Conservation (phyloP, 64 coral and sea anemone species). For the Hydrozoanthus tunicans region DNA sequence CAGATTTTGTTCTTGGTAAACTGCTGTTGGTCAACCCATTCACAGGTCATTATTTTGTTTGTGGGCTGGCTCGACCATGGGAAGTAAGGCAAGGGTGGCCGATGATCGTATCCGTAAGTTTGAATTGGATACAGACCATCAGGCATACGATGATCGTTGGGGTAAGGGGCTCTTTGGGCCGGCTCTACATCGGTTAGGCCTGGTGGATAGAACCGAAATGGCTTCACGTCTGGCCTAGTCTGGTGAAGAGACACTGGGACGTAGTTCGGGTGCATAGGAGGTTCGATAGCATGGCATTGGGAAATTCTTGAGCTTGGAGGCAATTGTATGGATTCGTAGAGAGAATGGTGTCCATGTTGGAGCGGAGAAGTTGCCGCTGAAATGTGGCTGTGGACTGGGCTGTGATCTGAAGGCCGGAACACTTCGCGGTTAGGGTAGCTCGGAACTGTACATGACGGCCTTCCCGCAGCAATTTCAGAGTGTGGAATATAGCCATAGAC, state of each 20-base stretch:
- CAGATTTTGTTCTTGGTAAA: constrained; percentile 50
- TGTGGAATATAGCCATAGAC: constrained; percentile 22
- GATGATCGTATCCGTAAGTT: constrained; percentile 15
- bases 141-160: constrained; percentile 35
- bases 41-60: constrained; percentile 52
- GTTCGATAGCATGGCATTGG: constrained; percentile 47
- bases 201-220: constrained; percentile 2
- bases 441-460: constrained; percentile 26
- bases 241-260: constrained; percentile 35
- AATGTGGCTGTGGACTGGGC: neutral
- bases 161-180: constrained; percentile 37
- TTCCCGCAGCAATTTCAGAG: constrained; percentile 18
- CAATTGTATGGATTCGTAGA: constrained; percentile 40
- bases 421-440: constrained; percentile 17
- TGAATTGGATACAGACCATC: constrained; percentile 8
- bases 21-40: constrained; percentile 51
- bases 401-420: constrained; percentile 36
- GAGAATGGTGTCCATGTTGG: constrained; percentile 13
- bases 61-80: constrained; percentile 43
- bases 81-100: constrained; percentile 21
- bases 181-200: constrained; percentile 11
- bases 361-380: neutral
- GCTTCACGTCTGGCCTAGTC: constrained; percentile 40
- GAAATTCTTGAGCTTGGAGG: constrained; percentile 6
- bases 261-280: constrained; percentile 42